Percentiles rank a stretch among this genome's conserved stretches.
Conservation (phyloP, 2,797 vertebrate species). For the Rhinoraja longicauda region DNA sequence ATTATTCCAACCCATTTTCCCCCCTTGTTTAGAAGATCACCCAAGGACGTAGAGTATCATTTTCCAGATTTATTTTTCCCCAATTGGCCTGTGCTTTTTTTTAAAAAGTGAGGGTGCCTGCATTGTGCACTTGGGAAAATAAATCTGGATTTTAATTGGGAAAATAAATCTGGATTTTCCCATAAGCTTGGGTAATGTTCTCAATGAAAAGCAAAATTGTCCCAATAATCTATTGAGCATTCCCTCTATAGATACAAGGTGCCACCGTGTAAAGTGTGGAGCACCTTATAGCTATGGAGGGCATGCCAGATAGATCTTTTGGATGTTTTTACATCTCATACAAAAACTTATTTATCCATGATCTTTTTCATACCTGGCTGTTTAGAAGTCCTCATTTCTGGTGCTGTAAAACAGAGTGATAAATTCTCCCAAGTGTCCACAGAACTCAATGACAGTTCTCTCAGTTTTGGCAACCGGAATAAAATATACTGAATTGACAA, state of each 20-base stretch:
- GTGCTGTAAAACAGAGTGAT: constrained; percentile 46
- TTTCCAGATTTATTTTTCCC: not conserved
- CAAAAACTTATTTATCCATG: not conserved
- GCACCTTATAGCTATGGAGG: not conserved
- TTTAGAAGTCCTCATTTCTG: constrained; percentile 31
- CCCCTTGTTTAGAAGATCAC: not conserved
- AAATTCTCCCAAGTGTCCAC: constrained; percentile 42
- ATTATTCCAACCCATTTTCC: not conserved
- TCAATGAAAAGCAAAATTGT: too few relatives aligned
- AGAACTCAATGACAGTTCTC: constrained; percentile 48
- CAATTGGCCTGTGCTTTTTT: not conserved
- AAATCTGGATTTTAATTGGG: not conserved
- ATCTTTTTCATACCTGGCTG: constrained; percentile 43
- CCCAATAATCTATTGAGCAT: too few relatives aligned
- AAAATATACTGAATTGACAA: constrained; percentile 44
- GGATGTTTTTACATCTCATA: not conserved
- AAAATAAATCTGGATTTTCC: not conserved
- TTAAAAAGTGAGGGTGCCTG: too few relatives aligned
- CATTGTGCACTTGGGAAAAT: too few relatives aligned
- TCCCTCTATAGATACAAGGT: too few relatives aligned
- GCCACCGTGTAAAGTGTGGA: not conserved
- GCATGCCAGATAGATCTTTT: not conserved
- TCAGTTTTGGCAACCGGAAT: constrained; percentile 46
- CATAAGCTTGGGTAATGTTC: not conserved
- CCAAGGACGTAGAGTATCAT: not conserved